These are phyloP conservation scores for Drosophila albomicans DNA, from an alignment of 1,140 invertebrate species.

Conservation along the genomic window DNA sequence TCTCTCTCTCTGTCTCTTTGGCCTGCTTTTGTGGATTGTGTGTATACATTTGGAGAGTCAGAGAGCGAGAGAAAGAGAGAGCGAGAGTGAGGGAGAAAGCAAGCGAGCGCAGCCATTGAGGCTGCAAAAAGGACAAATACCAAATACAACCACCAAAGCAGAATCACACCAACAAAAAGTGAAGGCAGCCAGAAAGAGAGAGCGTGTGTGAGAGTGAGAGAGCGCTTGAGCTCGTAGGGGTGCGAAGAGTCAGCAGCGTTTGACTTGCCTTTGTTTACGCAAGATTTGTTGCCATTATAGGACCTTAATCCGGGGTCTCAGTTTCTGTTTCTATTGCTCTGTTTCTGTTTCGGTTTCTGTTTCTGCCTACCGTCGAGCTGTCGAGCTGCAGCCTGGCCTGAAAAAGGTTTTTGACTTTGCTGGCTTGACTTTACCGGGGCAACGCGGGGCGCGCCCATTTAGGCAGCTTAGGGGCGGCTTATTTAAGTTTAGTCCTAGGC, in stretches of 20 bases:
- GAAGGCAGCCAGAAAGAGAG: constrained; percentile 16
- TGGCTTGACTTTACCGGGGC: constrained; percentile 36
- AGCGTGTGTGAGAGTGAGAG: neutral
- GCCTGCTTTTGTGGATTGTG: constrained; percentile 66
- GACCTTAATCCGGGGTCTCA: constrained; percentile 70
- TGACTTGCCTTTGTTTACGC: constrained; percentile 77
- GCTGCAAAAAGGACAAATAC: constrained; percentile 45
- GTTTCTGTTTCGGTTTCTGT: constrained; percentile 25
- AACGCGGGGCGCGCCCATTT: constrained; percentile 35
- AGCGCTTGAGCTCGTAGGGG: constrained; percentile 30
- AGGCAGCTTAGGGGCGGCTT: constrained; percentile 43
- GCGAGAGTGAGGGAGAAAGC: constrained; percentile 18
- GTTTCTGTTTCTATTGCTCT: constrained; percentile 32
- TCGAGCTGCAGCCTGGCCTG: constrained; percentile 3
- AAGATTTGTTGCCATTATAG: constrained; percentile 81
- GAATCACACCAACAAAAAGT: constrained; percentile 11
- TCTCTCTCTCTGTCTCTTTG: constrained; percentile 16
- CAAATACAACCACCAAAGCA: constrained; percentile 46
- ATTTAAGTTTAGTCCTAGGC: constrained; percentile 50
- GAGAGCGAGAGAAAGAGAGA: constrained; percentile 35
- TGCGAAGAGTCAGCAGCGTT: constrained; percentile 56
- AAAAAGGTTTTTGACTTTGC: constrained; percentile 77
- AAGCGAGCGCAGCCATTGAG: constrained; percentile 43
- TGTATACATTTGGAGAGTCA: constrained; percentile 55
- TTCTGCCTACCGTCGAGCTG: constrained; percentile 40